phyloP scores from a whole-genome alignment of 2,113 vertebrate genomes.

The Thalassarche chlororhynchos region DNA sequence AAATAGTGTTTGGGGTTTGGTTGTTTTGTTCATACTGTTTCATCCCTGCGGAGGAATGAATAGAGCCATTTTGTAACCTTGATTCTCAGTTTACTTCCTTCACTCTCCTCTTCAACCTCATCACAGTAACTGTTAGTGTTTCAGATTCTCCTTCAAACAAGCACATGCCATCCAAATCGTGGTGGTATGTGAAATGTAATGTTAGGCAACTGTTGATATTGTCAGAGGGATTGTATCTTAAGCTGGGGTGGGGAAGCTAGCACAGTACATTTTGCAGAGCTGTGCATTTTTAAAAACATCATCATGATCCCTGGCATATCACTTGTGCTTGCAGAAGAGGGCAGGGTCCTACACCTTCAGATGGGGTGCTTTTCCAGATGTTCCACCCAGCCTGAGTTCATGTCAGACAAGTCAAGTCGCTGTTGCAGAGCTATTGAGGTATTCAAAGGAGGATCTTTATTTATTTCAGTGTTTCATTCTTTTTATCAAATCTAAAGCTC shows the following conservation, averaged over 20 bases:
- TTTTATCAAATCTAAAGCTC: neutral
- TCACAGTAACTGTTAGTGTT: neutral
- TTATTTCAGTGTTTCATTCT: neutral
- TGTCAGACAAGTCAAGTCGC: neutral
- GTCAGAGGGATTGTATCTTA: slow-evolving; percentile 52
- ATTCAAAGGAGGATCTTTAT: neutral
- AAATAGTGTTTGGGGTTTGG: slow-evolving; percentile 37
- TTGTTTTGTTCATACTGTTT: slow-evolving; percentile 28
- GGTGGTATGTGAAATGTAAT: slow-evolving; percentile 37
- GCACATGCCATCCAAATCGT: neutral
- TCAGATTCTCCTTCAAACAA: slow-evolving; percentile 32
- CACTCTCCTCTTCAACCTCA: slow-evolving; percentile 5
- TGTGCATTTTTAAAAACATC: slow-evolving; percentile 23
- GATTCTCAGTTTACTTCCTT: slow-evolving; percentile 58
- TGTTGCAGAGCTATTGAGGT: neutral
- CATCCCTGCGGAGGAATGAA: slow-evolving; percentile 10
- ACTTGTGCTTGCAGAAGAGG: slow-evolving; percentile 23
- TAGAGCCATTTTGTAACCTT: slow-evolving; percentile 45
- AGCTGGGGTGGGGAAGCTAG: slow-evolving; percentile 57
- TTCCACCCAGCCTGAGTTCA: neutral
- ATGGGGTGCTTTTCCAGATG: neutral
- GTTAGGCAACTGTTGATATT: slow-evolving; percentile 42
- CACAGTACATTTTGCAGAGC: slow-evolving; percentile 32
- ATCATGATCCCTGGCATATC: neutral
- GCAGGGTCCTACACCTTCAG: neutral